phyloP scores from a whole-genome alignment of 2,888 invertebrate genomes.

The Napeogenes sylphis region DNA sequence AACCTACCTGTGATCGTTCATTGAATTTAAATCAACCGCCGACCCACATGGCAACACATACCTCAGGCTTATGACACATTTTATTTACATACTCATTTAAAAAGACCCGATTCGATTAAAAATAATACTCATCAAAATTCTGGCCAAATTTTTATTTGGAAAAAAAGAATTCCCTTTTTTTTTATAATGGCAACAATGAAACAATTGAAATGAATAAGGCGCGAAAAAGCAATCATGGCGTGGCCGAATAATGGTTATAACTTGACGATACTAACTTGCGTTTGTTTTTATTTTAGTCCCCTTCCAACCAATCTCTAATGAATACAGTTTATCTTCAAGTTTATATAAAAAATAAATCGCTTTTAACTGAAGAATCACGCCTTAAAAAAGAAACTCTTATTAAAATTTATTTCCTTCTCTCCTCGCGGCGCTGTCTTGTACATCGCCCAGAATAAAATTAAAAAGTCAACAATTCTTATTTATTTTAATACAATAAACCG shows the following conservation, averaged over 20 bases:
- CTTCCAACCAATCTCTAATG: conserved; percentile 77
- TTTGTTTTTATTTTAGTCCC: conserved; percentile 74
- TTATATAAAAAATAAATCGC: conserved; percentile 78
- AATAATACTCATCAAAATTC: conserved; percentile 9
- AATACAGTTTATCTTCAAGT: conserved; percentile 76
- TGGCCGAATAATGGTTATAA: conserved; percentile 69
- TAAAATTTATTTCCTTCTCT: conserved; percentile 78
- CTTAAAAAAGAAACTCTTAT: conserved; percentile 78
- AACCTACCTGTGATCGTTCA: conserved; percentile 39
- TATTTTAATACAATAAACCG: conserved; percentile 79
- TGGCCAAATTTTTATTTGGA: conserved; percentile 7
- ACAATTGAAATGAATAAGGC: conserved; percentile 16
- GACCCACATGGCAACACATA: conserved; percentile 37
- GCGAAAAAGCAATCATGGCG: conserved; percentile 33
- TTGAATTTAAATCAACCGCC: conserved; percentile 40
- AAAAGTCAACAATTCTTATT: conserved; percentile 78
- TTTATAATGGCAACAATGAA: conserved; percentile 11
- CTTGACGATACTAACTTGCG: conserved; percentile 71
- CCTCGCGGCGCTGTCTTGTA: conserved; percentile 74
- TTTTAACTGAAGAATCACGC: conserved; percentile 78
- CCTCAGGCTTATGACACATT: conserved; percentile 37
- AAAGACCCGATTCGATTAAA: conserved; percentile 19
- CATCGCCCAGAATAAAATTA: conserved; percentile 75
- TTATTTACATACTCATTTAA: conserved; percentile 32
- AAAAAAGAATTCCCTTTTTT: neutral